These are phyloP conservation scores for Ailuropoda melanoleuca DNA, from an alignment of 2,113 vertebrate genomes.

Conservation along the genomic window DNA sequence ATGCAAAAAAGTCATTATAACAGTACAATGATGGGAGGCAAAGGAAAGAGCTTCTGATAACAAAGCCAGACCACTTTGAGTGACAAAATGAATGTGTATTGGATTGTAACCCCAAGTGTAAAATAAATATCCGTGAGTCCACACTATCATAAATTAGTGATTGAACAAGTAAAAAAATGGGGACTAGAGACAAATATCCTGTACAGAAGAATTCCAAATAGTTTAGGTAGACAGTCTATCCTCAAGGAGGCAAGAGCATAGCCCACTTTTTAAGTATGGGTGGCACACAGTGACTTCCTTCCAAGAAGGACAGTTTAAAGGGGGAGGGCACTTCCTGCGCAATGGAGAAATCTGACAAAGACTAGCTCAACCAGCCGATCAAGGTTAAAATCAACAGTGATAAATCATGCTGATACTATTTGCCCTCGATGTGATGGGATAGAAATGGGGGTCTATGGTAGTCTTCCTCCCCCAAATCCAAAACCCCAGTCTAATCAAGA, in stretches of 20 bases:
- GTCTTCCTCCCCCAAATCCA: not conserved
- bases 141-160: not conserved
- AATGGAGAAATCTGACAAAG: not conserved
- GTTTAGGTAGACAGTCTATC: not conserved
- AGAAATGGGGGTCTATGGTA: not conserved
- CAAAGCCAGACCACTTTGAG: not conserved
- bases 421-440: not conserved
- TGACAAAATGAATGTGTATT: not conserved
- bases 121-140: not conserved
- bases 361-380: not conserved
- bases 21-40: not conserved
- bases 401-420: not conserved
- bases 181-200: not conserved
- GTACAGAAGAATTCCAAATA: not conserved
- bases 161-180: not conserved
- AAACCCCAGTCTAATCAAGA: not conserved
- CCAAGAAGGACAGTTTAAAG: not conserved
- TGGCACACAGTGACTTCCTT: not conserved
- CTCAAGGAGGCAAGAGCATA: not conserved
- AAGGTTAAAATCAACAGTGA: not conserved
- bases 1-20: not conserved
- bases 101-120: not conserved
- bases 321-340: not conserved
- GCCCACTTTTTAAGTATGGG: not conserved
- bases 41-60: not conserved